Base-by-base conservation (phyloP, 2,888 invertebrate species). In the Tubulanus polymorphus region DNA sequence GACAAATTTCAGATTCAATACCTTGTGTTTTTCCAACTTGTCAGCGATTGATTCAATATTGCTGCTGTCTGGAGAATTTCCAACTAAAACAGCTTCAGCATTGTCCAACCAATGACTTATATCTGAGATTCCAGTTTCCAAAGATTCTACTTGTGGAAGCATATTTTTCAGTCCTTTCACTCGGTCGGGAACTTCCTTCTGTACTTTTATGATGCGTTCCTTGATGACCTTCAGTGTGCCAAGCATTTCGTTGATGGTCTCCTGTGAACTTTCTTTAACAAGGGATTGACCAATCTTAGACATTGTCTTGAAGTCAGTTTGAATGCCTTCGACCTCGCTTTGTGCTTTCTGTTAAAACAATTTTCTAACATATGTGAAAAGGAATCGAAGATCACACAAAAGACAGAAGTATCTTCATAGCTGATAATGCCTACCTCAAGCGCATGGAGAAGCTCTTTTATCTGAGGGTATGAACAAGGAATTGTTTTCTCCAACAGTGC, bases 171-270 rank as follows among this genome's bases (percentile, higher is more conserved):
- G 56, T 37, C 68, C 67, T 55, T 93, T 85, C 3, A 93, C 88
- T 65, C 87, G 85, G 0, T 94, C 91, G 12, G 94, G 80, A 0
- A 89, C 86, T 73, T 93, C 94, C 75, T 76, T 77, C 49, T 72
- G 61, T 46, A 75, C 65, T 50, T 56, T 56, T n/a, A 75, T 69
- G 41, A 76, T 68, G 26, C 70, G 64, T 56, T 75, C 74, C 61
- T 76, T 75, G 57, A 75, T 67, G 23, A 64, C 65, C 58, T 73
- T 74, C 10, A 95, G 81, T 1, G 87, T 87, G 41, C 85, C 85
- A 89, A 95, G 91, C 85, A 93, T 91, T 59, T 85, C 85, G 68
- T 92, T 93, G 0, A 95, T 93, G 70, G 93, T 91, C 50, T 93
- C 92, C 29, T 93, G 86, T 0, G 90, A 88, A 53, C 93, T 82